Percentiles rank a stretch among this genome's conserved stretches.
phyloP scores from a whole-genome alignment of 2,888 invertebrate genomes.

The Stenolophus ochropezus region DNA sequence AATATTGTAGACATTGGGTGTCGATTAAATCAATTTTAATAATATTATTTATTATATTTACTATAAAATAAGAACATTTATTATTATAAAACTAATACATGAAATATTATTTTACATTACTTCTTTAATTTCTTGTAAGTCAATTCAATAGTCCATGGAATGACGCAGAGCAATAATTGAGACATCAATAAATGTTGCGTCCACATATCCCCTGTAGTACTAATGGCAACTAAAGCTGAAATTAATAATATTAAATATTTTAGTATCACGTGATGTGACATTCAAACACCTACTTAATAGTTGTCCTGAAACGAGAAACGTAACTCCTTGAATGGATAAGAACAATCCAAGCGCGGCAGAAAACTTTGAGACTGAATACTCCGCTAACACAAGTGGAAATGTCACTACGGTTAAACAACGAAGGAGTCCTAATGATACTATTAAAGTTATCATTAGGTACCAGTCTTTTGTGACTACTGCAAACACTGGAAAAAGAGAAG shows the following conservation, averaged over 20 bases:
- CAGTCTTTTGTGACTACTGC: neutral
- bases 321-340: constrained; percentile 22
- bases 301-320: constrained; percentile 17
- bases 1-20: too few relatives aligned
- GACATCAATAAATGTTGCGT: neutral
- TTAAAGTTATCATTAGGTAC: neutral
- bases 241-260: neutral
- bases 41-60: too few relatives aligned
- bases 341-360: constrained; percentile 38
- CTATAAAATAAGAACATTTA: neutral
- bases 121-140: neutral
- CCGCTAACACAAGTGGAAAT: constrained; percentile 28
- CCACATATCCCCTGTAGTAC: constrained; percentile 15
- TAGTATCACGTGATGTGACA: neutral
- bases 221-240: neutral
- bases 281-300: neutral
- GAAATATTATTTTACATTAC: neutral
- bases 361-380: constrained; percentile 18
- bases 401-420: constrained; percentile 23
- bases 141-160: constrained; percentile 21
- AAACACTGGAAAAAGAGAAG: neutral
- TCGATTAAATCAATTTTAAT: too few relatives aligned
- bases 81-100: neutral
- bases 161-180: neutral
- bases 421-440: constrained; percentile 10